phyloP scores from a whole-genome alignment of 2,113 vertebrate species.

The Lagopus leucura region DNA sequence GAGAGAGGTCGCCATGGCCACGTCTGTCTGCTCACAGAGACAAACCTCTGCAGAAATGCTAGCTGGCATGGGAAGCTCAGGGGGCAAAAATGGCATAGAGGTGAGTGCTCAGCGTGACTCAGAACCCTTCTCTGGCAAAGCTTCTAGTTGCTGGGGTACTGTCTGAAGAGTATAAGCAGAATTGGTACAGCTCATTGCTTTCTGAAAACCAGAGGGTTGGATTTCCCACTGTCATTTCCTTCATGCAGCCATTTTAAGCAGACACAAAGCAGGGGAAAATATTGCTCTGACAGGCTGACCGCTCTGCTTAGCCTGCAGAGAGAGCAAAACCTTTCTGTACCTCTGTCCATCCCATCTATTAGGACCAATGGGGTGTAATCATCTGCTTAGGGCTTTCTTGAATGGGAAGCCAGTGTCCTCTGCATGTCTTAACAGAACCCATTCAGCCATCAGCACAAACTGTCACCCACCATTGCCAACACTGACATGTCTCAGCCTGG shows the following conservation, averaged over 20 bases:
- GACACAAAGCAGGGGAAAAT: fast-evolving
- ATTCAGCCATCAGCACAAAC: background rate
- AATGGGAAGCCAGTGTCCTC: background rate
- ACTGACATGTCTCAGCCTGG: background rate
- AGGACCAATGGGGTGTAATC: background rate
- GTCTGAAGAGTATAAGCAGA: background rate
- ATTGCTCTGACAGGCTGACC: background rate
- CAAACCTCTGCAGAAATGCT: background rate
- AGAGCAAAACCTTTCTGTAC: background rate
- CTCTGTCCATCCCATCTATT: background rate
- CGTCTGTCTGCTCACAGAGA: background rate
- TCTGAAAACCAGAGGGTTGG: background rate
- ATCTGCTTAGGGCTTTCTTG: background rate
- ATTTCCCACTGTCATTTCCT: background rate
- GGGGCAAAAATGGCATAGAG: fast-evolving
- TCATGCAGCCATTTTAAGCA: background rate
- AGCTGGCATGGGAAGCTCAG: background rate
- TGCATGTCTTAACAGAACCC: background rate
- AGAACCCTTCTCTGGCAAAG: background rate
- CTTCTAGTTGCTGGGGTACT: fast-evolving
- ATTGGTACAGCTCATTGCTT: background rate
- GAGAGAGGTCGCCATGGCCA: background rate
- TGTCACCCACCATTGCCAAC: background rate
- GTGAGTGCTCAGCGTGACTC: background rate
- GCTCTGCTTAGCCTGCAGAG: background rate